Evolutionary conservation across 2,113 vertebrate genomes (phyloP), one percentile per base, ranked within the genome.

Genomic region (Larimichthys polyactis): DNA sequence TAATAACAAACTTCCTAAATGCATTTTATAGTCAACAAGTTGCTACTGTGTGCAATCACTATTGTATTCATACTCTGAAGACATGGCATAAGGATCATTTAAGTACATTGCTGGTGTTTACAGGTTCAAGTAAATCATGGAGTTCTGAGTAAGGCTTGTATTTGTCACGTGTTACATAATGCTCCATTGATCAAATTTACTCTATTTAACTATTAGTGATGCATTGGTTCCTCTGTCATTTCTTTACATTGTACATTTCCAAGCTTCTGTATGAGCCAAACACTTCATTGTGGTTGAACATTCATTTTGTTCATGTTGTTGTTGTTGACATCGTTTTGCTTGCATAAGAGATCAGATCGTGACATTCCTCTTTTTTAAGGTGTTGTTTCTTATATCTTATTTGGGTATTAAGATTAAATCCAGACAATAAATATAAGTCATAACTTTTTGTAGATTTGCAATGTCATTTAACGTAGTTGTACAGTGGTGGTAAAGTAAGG

Each of bases 221-320:
- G 2, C 43, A 3, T 46, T n/a, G 40, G 12, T 46, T 2, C 10
- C 11, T 40, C 9, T 6, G 11, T 2, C n/a, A 5, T 29, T 44
- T 48, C n/a, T 57, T 54, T 4, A 19, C 0, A 15, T 43, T 57
- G 4, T 11, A 11, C 4, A 44, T 58, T 9, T 44, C 15, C 3
- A 32, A 72, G 22, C 7, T 32, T 60, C 20, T 11, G 2, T 12
- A 2, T 63, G 20, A 24, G 8, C 8, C 9, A n/a, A 36, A 22
- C 0, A 2, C 4, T 49, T 27, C 15, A 10, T 74, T 17, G 0
- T 12, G 29, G 2, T 15, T 24, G 4, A 63, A 22, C 3, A 19
- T 24, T 43, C 29, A 6, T 11, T 2, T 0, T 22, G 3, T 0
- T 15, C 16, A 2, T 17, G 5, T n/a, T 36, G 0, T n/a, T 36